These are phyloP conservation scores for Esox niger DNA, from an alignment of 2,113 vertebrate species.

Conservation along the genomic window DNA sequence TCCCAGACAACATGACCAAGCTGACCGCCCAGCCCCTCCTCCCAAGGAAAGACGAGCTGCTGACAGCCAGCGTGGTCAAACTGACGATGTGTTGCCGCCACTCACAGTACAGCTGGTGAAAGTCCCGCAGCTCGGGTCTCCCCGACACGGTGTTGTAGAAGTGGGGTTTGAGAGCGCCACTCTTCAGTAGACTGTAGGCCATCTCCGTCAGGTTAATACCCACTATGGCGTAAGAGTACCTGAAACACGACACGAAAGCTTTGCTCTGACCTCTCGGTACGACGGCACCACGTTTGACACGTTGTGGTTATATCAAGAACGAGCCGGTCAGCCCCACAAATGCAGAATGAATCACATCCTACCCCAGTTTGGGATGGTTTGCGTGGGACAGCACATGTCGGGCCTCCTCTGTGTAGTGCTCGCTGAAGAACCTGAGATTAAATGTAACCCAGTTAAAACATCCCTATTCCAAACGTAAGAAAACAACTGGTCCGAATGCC, in stretches of 20 bases:
- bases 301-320: not conserved
- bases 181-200: conserved; percentile 93
- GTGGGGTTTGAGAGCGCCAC: conserved; percentile 83
- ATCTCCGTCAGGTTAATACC: conserved; percentile 98
- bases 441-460: not conserved
- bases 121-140: conserved; percentile 80
- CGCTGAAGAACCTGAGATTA: conserved; percentile 88
- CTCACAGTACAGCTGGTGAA: conserved; percentile 97
- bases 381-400: conserved; percentile 86
- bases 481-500: not conserved
- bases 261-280: too few relatives aligned
- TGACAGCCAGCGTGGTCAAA: not conserved
- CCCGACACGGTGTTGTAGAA: conserved; percentile 87
- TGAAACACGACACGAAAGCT: conserved; percentile 61
- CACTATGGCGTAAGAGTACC: conserved; percentile 97
- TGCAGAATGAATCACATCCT: conserved; percentile 51
- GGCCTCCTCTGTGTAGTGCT: conserved; percentile 83
- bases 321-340: not conserved
- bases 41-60: too few relatives aligned
- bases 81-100: conserved; percentile 25
- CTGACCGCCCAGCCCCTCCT: not conserved
- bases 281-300: too few relatives aligned
- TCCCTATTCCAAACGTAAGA: not conserved
- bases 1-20: not conserved
- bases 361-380: conserved; percentile 93